Base-by-base conservation (phyloP, 2,113 vertebrate species). In the Zeus faber region DNA sequence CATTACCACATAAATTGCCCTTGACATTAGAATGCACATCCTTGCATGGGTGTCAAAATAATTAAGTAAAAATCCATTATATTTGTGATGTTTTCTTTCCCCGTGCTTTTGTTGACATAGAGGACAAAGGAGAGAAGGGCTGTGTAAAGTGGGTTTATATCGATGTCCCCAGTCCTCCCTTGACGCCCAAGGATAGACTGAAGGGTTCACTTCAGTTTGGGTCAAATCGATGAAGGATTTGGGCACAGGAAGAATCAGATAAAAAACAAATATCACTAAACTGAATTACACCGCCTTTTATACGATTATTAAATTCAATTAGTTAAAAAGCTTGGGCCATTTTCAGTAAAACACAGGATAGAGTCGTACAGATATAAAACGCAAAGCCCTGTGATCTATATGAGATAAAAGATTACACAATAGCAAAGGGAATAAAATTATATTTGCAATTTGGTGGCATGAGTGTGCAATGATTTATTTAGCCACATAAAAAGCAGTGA, bases 1-100 rank as follows among this genome's bases (percentile, higher is more conserved):
- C 81, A 71, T 62, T 39, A 74, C 58, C 57, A 67, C 80, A 77
- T 83, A 88, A 68, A 80, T 84, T 81, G 72, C 85, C 77, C 68
- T 77, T 81, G 47, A 65, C 74, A 72, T 67, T 70, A 63, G 59
- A 77, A 45, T 54, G 17, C 59, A 56, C 47, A 29, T 40, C 65
- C 65, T 60, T 49, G 67, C 21, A 57, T 20, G 50, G 24, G 27
- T 47, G 48, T 66, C 43, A 58, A 58, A 49, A 59, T 58, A 54
- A 59, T 54, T 58, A 54, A 49, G 18, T 43, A 43, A 43, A 53
- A 83, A 85, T 81, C 80, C 61, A 76, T 85, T 66, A 54, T 47
- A 75, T 71, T 66, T 79, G 65, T 20, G 48, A 64, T 61, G 73
- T 67, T 49, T 73, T 71, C 60, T 47, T 70, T 17, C 13, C 35